phyloP scores from a whole-genome alignment of 2,888 invertebrate species.

The Ectropis crepuscularia region DNA sequence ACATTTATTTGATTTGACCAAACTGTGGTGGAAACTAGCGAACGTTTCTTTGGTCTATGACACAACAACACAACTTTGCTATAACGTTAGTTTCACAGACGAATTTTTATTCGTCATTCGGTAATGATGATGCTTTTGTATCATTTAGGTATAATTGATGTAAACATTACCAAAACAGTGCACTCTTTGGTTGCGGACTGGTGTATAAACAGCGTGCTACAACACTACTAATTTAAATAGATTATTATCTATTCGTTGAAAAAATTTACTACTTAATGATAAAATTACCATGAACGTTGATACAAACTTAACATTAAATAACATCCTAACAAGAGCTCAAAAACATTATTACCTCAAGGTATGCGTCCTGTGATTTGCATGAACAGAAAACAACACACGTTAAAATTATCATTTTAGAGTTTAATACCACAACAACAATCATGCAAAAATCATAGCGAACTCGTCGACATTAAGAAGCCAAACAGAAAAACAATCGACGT shows the following conservation, averaged over 20 bases:
- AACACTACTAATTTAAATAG: too few species aligned
- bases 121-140: too few species aligned
- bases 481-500: constrained; percentile 21
- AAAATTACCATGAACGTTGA: background rate
- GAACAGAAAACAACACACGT: constrained; percentile 53
- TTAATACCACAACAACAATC: background rate
- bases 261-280: too few species aligned
- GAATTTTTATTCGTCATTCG: too few species aligned
- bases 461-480: constrained; percentile 40
- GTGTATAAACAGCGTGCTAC: too few species aligned
- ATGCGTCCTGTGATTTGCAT: constrained; percentile 74
- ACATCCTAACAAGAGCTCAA: background rate
- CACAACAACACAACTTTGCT: too few species aligned
- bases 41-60: too few species aligned
- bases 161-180: too few species aligned
- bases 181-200: too few species aligned
- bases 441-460: constrained; percentile 12
- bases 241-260: too few species aligned
- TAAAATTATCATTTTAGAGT: constrained; percentile 33
- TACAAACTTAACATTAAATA: background rate
- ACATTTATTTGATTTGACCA: background rate
- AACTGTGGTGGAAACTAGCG: background rate
- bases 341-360: constrained; percentile 73
- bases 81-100: too few species aligned
- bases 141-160: too few species aligned